Base-by-base conservation (phyloP, 2,113 vertebrate species). In the Thermophis baileyi region DNA sequence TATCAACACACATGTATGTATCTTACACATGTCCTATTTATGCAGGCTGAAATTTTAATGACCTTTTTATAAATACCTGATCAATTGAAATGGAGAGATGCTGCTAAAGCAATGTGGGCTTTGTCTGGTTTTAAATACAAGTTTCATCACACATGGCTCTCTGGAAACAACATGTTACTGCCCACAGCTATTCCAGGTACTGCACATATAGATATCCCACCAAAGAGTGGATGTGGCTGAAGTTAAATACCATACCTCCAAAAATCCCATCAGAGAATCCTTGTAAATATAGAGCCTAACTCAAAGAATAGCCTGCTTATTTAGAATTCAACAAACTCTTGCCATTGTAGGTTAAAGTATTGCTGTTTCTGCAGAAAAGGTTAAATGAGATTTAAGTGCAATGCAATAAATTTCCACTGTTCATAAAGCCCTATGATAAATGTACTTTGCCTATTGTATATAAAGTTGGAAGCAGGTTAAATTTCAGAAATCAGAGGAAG, bases 341-440 rank as follows among this genome's bases (percentile, higher is more conserved):
- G 9, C 92, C 95, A 95, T 92, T 94, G 90, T 93, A 57, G 93
- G 96, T 97, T 95, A 96, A 97, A 96, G 95, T 93, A 95, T 57
- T 94, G 94, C 95, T 88, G 27, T 50, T 97, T 97, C 96, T 90
- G 8, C 44, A 96, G 96, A 93, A 97, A 97, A 98, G 97, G 97
- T 97, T 98, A 97, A 98, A 97, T 1, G 95, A 97, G 97, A 96
- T 97, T 98, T 97, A 97, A 97, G 96, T 96, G 94, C 93, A 94
- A 95, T 0, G 47, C 96, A 97, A 97, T 98, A 98, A 98, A 97
- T 95, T 96, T 97, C 96, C 97, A 97, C 96, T 97, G 96, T 97
- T 97, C 97, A 97, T 97, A 98, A 98, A 98, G 94, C 95, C 74
- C 94, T 87, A 94, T 96, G 97, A 97, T 97, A 96, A 97, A 98